phyloP scores from a whole-genome alignment of 2,797 vertebrate genomes.

The Crossoptilon crossoptilon region DNA sequence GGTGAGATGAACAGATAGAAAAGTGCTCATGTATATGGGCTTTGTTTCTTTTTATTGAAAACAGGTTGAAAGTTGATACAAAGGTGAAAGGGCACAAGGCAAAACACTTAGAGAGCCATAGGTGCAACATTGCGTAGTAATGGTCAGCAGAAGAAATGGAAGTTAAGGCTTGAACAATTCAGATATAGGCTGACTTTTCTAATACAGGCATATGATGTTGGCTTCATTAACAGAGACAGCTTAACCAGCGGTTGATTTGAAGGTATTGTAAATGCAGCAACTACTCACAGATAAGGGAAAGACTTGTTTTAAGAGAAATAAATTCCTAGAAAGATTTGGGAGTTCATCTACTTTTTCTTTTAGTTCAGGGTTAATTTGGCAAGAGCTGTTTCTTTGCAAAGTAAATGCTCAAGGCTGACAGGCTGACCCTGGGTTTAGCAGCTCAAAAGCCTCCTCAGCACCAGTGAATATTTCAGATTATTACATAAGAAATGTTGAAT shows the following conservation, averaged over 20 bases:
- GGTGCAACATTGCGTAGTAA: neutral
- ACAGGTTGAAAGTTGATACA: neutral
- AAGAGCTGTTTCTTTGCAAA: neutral
- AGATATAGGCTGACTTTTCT: neutral
- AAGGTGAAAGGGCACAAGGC: neutral
- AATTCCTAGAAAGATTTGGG: neutral
- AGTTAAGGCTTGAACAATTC: neutral
- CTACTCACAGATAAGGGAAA: neutral
- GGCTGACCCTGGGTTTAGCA: neutral
- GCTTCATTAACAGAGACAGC: neutral
- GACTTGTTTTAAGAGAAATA: neutral
- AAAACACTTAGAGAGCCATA: neutral
- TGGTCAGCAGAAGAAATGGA: neutral
- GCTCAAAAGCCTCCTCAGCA: conserved; percentile 17
- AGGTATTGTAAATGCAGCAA: neutral
- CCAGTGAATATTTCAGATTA: neutral
- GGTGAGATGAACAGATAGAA: neutral
- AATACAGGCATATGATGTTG: neutral
- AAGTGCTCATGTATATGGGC: neutral
- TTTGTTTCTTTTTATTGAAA: neutral
- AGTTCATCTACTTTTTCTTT: neutral
- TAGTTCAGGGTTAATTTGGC: neutral
- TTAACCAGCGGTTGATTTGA: neutral
- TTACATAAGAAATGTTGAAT: neutral
- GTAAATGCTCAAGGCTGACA: neutral